These are phyloP conservation scores for Clusia tigrina DNA, from an alignment of 2,888 invertebrate genomes.

Conservation along the genomic window DNA sequence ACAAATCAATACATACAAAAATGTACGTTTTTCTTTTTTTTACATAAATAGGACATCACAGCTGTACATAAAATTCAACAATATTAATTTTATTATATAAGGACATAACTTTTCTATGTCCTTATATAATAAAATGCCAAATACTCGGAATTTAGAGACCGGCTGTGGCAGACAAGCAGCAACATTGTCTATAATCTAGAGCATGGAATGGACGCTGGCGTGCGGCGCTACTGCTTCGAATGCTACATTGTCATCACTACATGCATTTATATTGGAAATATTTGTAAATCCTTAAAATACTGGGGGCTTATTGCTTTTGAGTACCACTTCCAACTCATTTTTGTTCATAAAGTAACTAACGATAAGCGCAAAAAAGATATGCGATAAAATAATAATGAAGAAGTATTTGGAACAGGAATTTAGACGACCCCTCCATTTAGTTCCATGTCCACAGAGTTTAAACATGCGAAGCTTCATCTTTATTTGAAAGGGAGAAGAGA, in stretches of 20 bases:
- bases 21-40: background rate
- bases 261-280: background rate
- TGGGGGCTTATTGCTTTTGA: conserved; percentile 47
- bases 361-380: conserved; percentile 43
- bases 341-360: conserved; percentile 45
- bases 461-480: conserved; percentile 38
- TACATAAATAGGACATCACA: conserved; percentile 39
- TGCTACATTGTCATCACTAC: background rate
- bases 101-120: too few relatives aligned
- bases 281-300: conserved; percentile 46
- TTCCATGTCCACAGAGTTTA: conserved; percentile 38
- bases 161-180: too few relatives aligned
- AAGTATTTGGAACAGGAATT: conserved; percentile 50
- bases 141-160: too few relatives aligned
- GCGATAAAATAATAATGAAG: conserved; percentile 44
- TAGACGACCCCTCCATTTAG: conserved; percentile 42
- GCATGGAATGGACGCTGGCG: too few relatives aligned
- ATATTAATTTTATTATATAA: too few relatives aligned
- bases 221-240: too few relatives aligned
- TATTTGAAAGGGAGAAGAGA: conserved; percentile 30
- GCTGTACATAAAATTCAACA: conserved; percentile 26
- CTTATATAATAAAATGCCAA: too few relatives aligned
- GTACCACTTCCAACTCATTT: conserved; percentile 49
- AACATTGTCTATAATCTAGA: too few relatives aligned
- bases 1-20: too few relatives aligned